These are phyloP conservation scores for Penaeus monodon DNA, from an alignment of 2,888 invertebrate genomes.

Conservation along the genomic window DNA sequence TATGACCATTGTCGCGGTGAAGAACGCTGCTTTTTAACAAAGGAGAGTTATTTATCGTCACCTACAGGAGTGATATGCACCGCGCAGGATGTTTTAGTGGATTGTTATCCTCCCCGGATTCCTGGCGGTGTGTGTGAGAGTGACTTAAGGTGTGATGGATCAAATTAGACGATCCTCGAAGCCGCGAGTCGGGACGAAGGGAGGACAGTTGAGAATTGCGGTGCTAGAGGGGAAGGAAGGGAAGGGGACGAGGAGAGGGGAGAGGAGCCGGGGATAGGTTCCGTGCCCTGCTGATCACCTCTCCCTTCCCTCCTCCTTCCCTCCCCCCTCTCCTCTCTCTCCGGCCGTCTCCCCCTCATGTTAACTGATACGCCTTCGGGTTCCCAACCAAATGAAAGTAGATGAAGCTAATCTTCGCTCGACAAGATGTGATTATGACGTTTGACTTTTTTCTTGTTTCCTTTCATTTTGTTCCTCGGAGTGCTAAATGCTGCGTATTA, in stretches of 20 bases:
- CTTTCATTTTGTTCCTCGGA: not conserved
- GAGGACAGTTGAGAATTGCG: slow-evolving; percentile 16
- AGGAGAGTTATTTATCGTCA: no score
- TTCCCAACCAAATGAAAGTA: slow-evolving; percentile 37
- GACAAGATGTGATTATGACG: slow-evolving; percentile 27
- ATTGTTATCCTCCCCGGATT: no score
- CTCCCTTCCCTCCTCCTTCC: no score
- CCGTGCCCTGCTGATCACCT: no score
- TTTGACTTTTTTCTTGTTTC: not conserved
- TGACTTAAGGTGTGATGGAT: no score
- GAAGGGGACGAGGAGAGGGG: no score
- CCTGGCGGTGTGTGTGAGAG: no score
- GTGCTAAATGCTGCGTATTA: not conserved
- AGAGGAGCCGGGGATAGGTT: no score
- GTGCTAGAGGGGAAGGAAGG: not conserved
- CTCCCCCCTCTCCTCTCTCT: no score
- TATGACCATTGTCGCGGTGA: not conserved
- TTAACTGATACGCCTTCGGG: slow-evolving; percentile 34
- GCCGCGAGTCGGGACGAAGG: not conserved
- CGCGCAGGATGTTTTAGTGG: no score
- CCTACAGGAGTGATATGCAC: no score
- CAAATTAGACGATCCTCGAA: no score
- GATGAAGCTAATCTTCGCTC: slow-evolving; percentile 28
- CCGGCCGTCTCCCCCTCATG: slow-evolving; percentile 1
- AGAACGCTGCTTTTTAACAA: not conserved